Base-by-base conservation (phyloP, 2,888 invertebrate species). In the Timandra comae region DNA sequence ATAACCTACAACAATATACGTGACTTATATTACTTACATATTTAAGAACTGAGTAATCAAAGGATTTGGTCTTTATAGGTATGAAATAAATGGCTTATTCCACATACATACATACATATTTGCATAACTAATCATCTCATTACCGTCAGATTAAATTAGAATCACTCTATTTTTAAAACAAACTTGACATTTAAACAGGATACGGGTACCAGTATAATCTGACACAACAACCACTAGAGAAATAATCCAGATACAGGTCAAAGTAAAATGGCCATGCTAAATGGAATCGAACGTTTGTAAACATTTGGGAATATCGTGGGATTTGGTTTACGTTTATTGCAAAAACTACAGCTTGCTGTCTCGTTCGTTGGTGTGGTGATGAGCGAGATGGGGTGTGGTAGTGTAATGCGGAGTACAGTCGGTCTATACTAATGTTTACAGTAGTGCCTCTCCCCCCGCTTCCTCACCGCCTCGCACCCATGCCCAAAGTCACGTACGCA, bases 401-500 rank as follows among this genome's bases (percentile, higher is more conserved):
- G 24, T 37, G 35, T 33, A 33, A 38, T 41, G 16, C 16, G 16
- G 16, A 32, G 42, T 34, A 29, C 24, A 19, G 9, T 24, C n/a
- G 10, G 27, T 33, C 24, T 20, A 11, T 13, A 30, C 57, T 46
- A 65, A 55, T 77, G 76, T 76, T 76, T 72, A 76, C 73, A 69
- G 46, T 55, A 39, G 45, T 46, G 45, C 37, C 41, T 38, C 43
- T 38, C 49, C 49, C 50, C 39, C 43, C 40, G 42, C 34, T 31
- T 39, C 37, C 39, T 41, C 49, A 42, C 38, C 41, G 41, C 44
- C n/a, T 45, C 38, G 52, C 24, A 22, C 68, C 69, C 81, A 79
- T 84, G 84, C 75, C 58, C 40, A 50, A 20, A 71, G 82, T 84
- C 84, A 84, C 84, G 84, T 84, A 84, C 75, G 82, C 84, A 73